Evolutionary conservation across 2,797 vertebrate genomes (phyloP).

Genomic region (Pogonophryne albipinna): DNA sequence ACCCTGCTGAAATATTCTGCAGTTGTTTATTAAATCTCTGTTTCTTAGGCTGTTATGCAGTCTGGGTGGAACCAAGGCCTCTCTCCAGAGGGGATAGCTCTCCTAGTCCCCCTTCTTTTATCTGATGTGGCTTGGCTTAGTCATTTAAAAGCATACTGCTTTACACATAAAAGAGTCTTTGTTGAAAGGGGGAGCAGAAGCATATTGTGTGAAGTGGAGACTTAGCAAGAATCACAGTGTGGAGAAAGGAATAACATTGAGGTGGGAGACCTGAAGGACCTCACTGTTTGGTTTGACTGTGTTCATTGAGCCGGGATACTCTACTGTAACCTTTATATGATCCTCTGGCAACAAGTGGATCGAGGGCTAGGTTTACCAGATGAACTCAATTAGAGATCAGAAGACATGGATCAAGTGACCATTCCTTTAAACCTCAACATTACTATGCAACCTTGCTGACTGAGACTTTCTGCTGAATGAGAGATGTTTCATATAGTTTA

Average conservation of each 20-base stretch:
- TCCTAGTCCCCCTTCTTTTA: conserved; percentile 36
- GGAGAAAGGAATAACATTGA: conserved; percentile 52
- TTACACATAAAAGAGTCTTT: conserved; percentile 62
- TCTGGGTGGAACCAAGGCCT: conserved; percentile 36
- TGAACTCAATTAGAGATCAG: conserved; percentile 38
- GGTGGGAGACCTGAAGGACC: conserved; percentile 39
- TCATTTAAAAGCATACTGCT: conserved; percentile 50
- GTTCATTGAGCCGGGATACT: conserved; percentile 34
- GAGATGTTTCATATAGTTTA: neutral
- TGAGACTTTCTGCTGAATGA: neutral
- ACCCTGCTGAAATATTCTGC: conserved; percentile 34
- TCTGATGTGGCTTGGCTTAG: conserved; percentile 64
- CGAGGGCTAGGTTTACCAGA: conserved; percentile 32
- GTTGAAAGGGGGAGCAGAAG: conserved; percentile 50
- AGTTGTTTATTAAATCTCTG: conserved; percentile 24
- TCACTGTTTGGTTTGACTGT: conserved; percentile 73
- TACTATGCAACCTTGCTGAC: neutral
- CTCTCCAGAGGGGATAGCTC: conserved; percentile 28
- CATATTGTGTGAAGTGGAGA: conserved; percentile 34
- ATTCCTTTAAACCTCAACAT: conserved; percentile 24
- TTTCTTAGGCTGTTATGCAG: conserved; percentile 30
- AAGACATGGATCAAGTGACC: conserved; percentile 46
- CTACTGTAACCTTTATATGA: conserved; percentile 29
- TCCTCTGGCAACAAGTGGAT: conserved; percentile 50
- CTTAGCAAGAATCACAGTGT: conserved; percentile 26